Conservation (phyloP, 2,888 invertebrate species). For the Parnassius orleans region DNA sequence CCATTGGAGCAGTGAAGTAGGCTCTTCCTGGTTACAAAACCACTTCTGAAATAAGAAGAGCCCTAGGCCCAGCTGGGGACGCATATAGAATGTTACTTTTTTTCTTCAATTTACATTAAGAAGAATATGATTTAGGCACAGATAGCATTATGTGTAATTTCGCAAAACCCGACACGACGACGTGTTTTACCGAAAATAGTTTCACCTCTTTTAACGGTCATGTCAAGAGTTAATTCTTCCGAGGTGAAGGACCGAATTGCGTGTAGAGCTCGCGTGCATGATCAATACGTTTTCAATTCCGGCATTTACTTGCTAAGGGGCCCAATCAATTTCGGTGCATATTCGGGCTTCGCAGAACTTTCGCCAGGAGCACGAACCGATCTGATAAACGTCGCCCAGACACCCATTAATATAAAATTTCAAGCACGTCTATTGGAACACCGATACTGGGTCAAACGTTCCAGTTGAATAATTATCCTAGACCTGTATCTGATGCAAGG, state of each 20-base stretch:
- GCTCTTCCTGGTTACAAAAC: too few relatives aligned
- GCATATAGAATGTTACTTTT: too few relatives aligned
- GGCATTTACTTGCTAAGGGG: slow-evolving; percentile 54
- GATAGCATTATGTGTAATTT: slow-evolving; percentile 39
- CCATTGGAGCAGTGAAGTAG: too few relatives aligned
- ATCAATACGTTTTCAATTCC: slow-evolving; percentile 54
- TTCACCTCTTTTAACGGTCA: slow-evolving; percentile 30
- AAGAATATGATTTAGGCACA: too few relatives aligned
- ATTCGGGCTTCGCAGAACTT: slow-evolving; percentile 70
- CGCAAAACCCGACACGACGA: slow-evolving; percentile 40
- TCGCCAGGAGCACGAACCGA: slow-evolving; percentile 62
- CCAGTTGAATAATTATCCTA: slow-evolving; percentile 24
- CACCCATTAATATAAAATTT: slow-evolving; percentile 40
- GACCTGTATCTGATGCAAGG: slow-evolving; percentile 22
- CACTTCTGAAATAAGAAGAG: too few relatives aligned
- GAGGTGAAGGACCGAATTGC: slow-evolving; percentile 61
- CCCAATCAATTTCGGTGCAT: slow-evolving; percentile 71
- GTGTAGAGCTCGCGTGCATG: slow-evolving; percentile 60
- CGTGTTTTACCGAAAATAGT: slow-evolving; percentile 28
- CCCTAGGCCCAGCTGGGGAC: too few relatives aligned
- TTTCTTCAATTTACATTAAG: too few relatives aligned
- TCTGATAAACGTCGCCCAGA: slow-evolving; percentile 59
- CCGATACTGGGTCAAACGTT: slow-evolving; percentile 30
- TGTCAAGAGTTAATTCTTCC: slow-evolving; percentile 44
- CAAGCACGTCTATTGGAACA: slow-evolving; percentile 35